Base-by-base conservation (phyloP, 2,113 vertebrate species). In the Salvelinus sp. region DNA sequence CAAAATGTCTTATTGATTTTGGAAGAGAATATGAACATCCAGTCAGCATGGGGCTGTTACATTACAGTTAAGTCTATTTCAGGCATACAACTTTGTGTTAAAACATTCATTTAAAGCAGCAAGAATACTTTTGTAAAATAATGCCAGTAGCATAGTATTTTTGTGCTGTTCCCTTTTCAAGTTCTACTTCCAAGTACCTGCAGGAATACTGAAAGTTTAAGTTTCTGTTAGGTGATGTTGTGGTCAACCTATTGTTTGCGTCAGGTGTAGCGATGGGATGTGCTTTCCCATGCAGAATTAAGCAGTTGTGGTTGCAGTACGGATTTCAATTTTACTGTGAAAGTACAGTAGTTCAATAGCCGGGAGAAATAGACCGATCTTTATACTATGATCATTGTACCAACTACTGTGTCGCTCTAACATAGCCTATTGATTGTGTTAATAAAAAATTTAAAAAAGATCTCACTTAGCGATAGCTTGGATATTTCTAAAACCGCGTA, bases 1-100 rank as follows among this genome's bases (percentile, higher is more conserved):
- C 69, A 62, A 54, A 62, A 70, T 44, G 22, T 69, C n/a, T 47
- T 48, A 75, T 79, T 66, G 72, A 75, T 79, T 75, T 79, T 79
- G 13, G 65, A 57, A 64, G n/a, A 47, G 50, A 79, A 54, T n/a
- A 54, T 28, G 57, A 64, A 71, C 60, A 30, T 74, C 13, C 63
- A 65, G 48, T 74, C 72, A 79, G 22, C 44, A 5, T 6, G 23
- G 23, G 66, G 70, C 77, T n/a, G 69, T 14, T 63, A 63, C 1
- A 54, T 57, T 23, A 28, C 48, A 28, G 64, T 70, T 72, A 70
- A 50, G 22, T 63, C 72, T 63, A 70, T 66, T 76, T 54, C 70
- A 68, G 69, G 20, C 58, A 23, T 16, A 66, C 33, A 70, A 50
- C 23, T 70, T n/a, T 0, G 2, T 28, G 25, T 66, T 80, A 76